A percentile compares a stretch with the other conserved stretches of the same genome.
phyloP scores from a whole-genome alignment of 2,888 invertebrate genomes.

The Meteorus colon region DNA sequence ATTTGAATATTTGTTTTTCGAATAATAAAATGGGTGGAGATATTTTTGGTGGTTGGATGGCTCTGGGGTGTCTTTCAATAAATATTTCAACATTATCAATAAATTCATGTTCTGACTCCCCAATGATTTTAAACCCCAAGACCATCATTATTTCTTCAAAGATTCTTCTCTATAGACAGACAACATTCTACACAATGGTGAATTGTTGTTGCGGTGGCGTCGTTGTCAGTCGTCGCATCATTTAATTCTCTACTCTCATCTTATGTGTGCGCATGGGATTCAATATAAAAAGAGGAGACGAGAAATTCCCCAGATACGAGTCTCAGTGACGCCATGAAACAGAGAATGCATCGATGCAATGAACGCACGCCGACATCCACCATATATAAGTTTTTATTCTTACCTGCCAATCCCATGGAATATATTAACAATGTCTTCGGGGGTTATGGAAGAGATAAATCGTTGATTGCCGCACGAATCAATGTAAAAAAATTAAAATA shows the following conservation, averaged over 20 bases:
- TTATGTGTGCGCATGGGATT: conserved; percentile 6
- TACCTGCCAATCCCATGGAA: conserved; percentile 43
- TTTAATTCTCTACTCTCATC: conserved; percentile 36
- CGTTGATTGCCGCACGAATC: conserved; percentile 34
- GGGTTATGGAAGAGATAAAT: conserved; percentile 32
- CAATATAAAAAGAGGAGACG: conserved; percentile 44
- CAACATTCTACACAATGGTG: background rate
- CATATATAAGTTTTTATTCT: conserved; percentile 41
- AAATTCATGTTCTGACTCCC: background rate
- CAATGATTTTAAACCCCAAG: background rate
- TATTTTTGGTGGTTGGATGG: too few relatives aligned
- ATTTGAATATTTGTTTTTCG: too few relatives aligned
- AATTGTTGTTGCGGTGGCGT: background rate
- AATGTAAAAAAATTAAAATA: conserved; percentile 19
- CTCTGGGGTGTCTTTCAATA: too few relatives aligned
- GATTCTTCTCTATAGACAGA: background rate
- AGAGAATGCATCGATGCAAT: conserved; percentile 11
- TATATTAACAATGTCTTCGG: conserved; percentile 41
- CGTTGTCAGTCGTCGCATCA: conserved; percentile 5
- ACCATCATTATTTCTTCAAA: background rate
- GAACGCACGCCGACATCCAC: background rate
- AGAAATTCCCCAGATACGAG: conserved; percentile 51
- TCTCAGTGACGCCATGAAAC: conserved; percentile 47
- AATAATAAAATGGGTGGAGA: too few relatives aligned
- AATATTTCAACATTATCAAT: background rate